Conservation (phyloP, 2,888 invertebrate species). For the Lasioglossum leucozonium region DNA sequence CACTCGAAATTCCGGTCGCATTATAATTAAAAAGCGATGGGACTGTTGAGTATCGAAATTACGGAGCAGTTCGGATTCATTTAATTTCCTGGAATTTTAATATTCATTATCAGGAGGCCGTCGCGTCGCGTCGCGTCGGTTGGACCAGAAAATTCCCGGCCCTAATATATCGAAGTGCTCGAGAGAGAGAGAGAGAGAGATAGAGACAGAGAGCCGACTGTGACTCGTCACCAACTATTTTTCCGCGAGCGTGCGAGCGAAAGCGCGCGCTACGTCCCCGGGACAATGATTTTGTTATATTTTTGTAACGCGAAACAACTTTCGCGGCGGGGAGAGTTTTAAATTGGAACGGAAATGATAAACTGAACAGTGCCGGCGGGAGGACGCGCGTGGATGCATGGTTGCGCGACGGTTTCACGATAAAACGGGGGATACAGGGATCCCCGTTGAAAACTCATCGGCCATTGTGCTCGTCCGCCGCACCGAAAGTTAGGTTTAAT, state of each 20-base stretch:
- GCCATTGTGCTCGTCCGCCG: conserved; percentile 52
- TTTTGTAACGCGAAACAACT: conserved; percentile 18
- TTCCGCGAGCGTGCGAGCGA: not conserved
- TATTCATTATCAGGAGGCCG: not conserved
- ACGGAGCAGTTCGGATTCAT: conserved; percentile 1
- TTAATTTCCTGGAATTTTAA: conserved; percentile 11
- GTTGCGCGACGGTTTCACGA: conserved; percentile 50
- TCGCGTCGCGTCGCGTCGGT: not conserved
- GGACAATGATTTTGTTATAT: conserved; percentile 16
- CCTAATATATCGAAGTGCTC: not conserved
- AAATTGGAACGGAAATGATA: conserved; percentile 56
- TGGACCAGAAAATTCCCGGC: not conserved
- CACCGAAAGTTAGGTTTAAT: conserved; percentile 63
- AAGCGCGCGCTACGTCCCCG: not conserved
- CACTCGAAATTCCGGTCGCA: not conserved
- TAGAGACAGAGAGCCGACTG: not conserved
- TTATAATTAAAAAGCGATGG: conserved; percentile 11
- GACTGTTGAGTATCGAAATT: conserved; percentile 7
- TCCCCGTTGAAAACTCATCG: conserved; percentile 52
- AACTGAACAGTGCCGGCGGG: conserved; percentile 32
- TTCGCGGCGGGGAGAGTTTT: conserved; percentile 38
- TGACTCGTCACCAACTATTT: not conserved
- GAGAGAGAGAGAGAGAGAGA: not conserved
- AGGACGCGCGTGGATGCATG: conserved; percentile 20
- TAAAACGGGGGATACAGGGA: conserved; percentile 39